Evolutionary conservation across 2,888 invertebrate genomes (phyloP).

Genomic region (Coelinius sp.): DNA sequence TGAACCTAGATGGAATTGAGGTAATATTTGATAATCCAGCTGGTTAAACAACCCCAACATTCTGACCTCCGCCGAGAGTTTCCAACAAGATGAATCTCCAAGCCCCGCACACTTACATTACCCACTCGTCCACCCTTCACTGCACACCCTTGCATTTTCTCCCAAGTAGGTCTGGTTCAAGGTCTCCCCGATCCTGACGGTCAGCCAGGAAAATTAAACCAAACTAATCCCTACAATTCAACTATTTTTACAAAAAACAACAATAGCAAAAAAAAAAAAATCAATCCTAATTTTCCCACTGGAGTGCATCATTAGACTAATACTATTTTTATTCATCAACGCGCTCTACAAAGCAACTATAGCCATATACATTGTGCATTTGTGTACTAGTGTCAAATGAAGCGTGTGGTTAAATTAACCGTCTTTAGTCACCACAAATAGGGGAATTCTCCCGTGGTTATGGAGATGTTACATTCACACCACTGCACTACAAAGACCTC

Average conservation of each 20-base stretch:
- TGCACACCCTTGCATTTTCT: conserved; percentile 1
- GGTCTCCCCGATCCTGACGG: conserved; percentile 32
- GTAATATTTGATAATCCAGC: not conserved
- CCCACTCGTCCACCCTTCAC: conserved; percentile 16
- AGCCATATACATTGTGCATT: conserved; percentile 19
- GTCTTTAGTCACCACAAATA: conserved; percentile 54
- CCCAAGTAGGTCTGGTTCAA: conserved; percentile 41
- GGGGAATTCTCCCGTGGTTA: conserved; percentile 49
- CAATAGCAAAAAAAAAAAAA: not conserved
- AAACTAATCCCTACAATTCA: not conserved
- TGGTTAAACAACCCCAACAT: conserved; percentile 18
- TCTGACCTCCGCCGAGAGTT: conserved; percentile 35
- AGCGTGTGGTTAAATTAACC: conserved; percentile 59
- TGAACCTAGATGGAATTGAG: too few relatives aligned
- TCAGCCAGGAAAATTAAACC: conserved; percentile 28
- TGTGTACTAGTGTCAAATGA: conserved; percentile 48
- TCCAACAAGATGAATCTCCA: conserved; percentile 39
- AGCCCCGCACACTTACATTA: not conserved
- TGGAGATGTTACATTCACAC: conserved; percentile 48
- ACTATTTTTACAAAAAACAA: not conserved
- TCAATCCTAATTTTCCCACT: not conserved
- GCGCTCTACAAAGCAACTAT: conserved; percentile 12
- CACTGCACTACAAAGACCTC: conserved; percentile 52
- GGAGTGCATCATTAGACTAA: not conserved
- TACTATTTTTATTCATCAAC: conserved; percentile 17